Conservation (phyloP, 2,113 vertebrate species). For the Cricetomys ansorgei region DNA sequence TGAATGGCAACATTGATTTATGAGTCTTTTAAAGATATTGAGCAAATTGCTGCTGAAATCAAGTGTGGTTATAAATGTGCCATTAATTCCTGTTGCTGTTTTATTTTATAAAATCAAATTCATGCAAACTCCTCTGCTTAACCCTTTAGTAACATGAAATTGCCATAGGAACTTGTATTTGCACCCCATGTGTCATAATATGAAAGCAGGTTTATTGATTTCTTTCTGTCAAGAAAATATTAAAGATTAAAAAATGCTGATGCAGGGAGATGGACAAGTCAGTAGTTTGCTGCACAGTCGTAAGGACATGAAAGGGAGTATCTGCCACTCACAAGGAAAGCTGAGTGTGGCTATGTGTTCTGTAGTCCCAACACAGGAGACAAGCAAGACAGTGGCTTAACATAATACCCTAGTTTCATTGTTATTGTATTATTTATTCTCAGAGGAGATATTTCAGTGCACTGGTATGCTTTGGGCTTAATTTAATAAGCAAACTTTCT, state of each 20-base stretch:
- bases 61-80: constrained; percentile 86
- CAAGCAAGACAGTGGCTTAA: neutral
- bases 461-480: neutral
- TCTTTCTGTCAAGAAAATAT: constrained; percentile 66
- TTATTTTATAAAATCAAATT: constrained; percentile 86
- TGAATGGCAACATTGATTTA: constrained; percentile 86
- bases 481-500: constrained; percentile 37
- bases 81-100: constrained; percentile 87
- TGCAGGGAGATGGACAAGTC: neutral
- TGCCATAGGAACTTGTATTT: constrained; percentile 70
- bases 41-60: constrained; percentile 84
- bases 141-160: constrained; percentile 75
- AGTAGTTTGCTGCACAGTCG: neutral
- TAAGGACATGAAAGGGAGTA: too few relatives aligned
- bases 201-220: constrained; percentile 69
- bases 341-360: too few relatives aligned
- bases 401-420: neutral
- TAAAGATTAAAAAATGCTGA: neutral
- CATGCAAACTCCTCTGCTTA: constrained; percentile 82
- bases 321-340: neutral
- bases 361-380: neutral
- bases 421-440: constrained; percentile 40
- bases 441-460: neutral
- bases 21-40: constrained; percentile 84
- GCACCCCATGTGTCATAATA: constrained; percentile 72